Base-by-base conservation (phyloP, 2,113 vertebrate genomes). In the Fulmarus glacialis region DNA sequence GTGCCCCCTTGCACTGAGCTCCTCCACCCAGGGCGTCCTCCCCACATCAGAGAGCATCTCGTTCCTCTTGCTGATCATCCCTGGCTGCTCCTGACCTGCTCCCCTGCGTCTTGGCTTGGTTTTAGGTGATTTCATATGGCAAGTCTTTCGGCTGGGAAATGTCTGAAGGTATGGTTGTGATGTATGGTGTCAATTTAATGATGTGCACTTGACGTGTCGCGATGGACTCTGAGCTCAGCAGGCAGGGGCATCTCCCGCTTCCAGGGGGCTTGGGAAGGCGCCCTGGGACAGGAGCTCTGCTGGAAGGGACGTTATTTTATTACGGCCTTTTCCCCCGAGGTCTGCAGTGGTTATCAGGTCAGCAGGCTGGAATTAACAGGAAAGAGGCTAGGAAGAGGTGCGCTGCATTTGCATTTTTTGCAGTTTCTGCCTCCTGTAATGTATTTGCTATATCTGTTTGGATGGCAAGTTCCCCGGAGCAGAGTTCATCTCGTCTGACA, bases 141-240 rank as follows among this genome's bases (percentile, higher is more conserved):
- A 45, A 47, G 19, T 47, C 26, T 52, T 82, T 40, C 2, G 2
- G 32, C 64, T 67, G 32, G 32, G 64, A 47, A 47, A n/a, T 24
- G 32, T 32, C 32, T 47, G 64, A 67, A 47, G 64, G 42, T 45
- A 23, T 30, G 30, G 42, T n/a, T 47, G 43, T 47, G 64, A 47
- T 24, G 64, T n/a, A 22, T 2, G 22, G 32, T 34, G 43, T n/a
- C 47, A 24, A 3, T 56, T 47, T 30, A 87, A 73, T 22, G 47
- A 15, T 15, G 12, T 16, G 24, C 20, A 10, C 11, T 38, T 68
- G 36, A 43, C 0, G 1, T 43, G n/a, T 30, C 1, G 1, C 2
- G 7, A 32, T 19, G 42, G 22, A 60, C 53, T 18, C 64, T 13
- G n/a, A 79, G 47, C 42, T 73, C 59, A 73, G 63, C 52, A 42